Percentiles rank a stretch among this genome's conserved stretches.
Evolutionary conservation across 2,888 invertebrate species (phyloP).

Genomic region (Scelioninae gen. 2): DNA sequence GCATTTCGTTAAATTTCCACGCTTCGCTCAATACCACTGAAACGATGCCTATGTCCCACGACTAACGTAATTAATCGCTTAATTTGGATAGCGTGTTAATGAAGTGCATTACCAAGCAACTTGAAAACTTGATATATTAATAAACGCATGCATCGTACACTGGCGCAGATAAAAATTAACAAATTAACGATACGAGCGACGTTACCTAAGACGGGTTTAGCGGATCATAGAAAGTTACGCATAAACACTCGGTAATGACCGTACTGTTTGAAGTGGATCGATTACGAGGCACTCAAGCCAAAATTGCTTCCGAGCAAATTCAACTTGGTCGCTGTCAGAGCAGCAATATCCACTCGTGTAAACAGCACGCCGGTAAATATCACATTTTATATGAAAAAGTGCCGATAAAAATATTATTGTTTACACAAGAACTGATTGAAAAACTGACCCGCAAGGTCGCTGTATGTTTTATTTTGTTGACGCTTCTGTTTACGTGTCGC

Average conservation of each 20-base stretch:
- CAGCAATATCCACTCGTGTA: conserved; percentile 64
- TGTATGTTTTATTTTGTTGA: too few relatives aligned
- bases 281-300: conserved; percentile 51
- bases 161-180: conserved; percentile 14
- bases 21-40: conserved; percentile 15
- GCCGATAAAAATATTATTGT: conserved; percentile 33
- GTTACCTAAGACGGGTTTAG: conserved; percentile 45
- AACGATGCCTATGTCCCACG: conserved; percentile 25
- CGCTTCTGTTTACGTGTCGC: too few relatives aligned
- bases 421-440: too few relatives aligned
- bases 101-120: conserved; percentile 29
- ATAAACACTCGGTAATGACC: conserved; percentile 53
- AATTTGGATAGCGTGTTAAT: conserved; percentile 41
- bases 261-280: conserved; percentile 57
- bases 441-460: too few relatives aligned
- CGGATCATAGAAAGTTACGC: conserved; percentile 47
- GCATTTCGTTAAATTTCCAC: conserved; percentile 12
- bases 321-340: conserved; percentile 59
- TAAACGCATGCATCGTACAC: conserved; percentile 8
- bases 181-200: conserved; percentile 15
- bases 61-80: conserved; percentile 39
- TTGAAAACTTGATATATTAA: conserved; percentile 33
- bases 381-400: conserved; percentile 55
- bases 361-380: conserved; percentile 64
- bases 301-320: conserved; percentile 61